These are phyloP conservation scores for Folsomia candida DNA, from an alignment of 2,888 invertebrate species.

Conservation along the genomic window DNA sequence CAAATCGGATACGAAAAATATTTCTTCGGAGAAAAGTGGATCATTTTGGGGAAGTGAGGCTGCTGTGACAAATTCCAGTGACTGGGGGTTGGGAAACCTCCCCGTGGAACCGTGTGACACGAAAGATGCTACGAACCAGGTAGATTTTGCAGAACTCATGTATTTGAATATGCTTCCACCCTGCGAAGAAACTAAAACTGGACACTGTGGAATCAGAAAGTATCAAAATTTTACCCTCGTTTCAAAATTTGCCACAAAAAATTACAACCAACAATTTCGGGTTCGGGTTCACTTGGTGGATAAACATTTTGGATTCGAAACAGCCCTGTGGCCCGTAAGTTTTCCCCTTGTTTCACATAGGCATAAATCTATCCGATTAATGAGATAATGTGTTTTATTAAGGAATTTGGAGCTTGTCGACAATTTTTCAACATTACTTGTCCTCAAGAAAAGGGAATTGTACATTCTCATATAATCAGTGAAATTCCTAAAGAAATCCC, in stretches of 20 bases:
- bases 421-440: constrained; percentile 29
- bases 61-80: not conserved
- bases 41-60: too few relatives aligned
- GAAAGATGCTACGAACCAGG: constrained; percentile 8
- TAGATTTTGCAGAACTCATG: constrained; percentile 26
- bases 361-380: not conserved
- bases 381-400: constrained; percentile 1
- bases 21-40: too few relatives aligned
- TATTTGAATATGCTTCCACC: constrained; percentile 23
- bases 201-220: constrained; percentile 27
- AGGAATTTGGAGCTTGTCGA: constrained; percentile 31
- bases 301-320: constrained; percentile 25
- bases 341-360: not conserved
- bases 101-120: constrained; percentile 27
- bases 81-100: constrained; percentile 20
- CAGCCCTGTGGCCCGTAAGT: constrained; percentile 28
- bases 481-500: constrained; percentile 26
- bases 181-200: constrained; percentile 24
- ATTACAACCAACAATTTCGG: constrained; percentile 14
- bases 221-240: constrained; percentile 28
- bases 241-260: constrained; percentile 22
- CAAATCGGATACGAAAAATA: too few relatives aligned
- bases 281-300: constrained; percentile 23
- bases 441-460: constrained; percentile 26
- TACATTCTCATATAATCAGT: constrained; percentile 22